Evolutionary conservation across 2,888 invertebrate genomes (phyloP).

Genomic region (Mesoligia furuncula): DNA sequence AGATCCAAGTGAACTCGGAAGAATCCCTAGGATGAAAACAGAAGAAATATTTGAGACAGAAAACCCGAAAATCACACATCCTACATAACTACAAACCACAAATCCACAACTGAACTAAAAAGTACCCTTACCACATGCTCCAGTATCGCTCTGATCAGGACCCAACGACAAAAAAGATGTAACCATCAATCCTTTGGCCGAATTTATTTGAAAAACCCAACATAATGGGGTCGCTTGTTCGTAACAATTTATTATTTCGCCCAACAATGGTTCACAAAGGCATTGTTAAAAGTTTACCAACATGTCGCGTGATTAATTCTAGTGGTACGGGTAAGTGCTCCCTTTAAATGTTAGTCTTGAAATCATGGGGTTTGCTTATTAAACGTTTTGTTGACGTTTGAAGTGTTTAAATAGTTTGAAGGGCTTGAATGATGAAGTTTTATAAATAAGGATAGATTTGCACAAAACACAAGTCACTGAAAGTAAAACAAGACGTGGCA

Average conservation of each 20-base stretch:
- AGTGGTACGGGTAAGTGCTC: constrained; percentile 82
- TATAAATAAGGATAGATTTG: neutral
- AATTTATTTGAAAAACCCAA: constrained; percentile 80
- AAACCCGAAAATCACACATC: neutral
- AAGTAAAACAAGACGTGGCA: neutral
- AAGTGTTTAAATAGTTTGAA: constrained; percentile 48
- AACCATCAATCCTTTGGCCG: constrained; percentile 78
- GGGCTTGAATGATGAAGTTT: neutral
- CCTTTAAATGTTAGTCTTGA: constrained; percentile 68
- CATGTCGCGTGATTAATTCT: constrained; percentile 87
- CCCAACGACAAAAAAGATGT: constrained; percentile 73
- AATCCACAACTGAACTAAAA: neutral
- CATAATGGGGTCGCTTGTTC: constrained; percentile 69
- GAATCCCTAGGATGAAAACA: neutral
- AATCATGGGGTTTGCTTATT: constrained; percentile 54
- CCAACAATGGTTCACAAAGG: constrained; percentile 77
- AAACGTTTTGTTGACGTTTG: constrained; percentile 55
- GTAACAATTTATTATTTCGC: constrained; percentile 72
- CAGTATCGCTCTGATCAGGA: constrained; percentile 60
- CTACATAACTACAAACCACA: constrained; percentile 20
- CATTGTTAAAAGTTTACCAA: constrained; percentile 88
- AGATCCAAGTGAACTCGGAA: neutral
- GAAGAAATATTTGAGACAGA: too few species aligned
- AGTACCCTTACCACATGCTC: constrained; percentile 41
- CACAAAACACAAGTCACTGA: neutral